Conservation (phyloP, 2,888 invertebrate genomes). For the Hypercompe scribonia region DNA sequence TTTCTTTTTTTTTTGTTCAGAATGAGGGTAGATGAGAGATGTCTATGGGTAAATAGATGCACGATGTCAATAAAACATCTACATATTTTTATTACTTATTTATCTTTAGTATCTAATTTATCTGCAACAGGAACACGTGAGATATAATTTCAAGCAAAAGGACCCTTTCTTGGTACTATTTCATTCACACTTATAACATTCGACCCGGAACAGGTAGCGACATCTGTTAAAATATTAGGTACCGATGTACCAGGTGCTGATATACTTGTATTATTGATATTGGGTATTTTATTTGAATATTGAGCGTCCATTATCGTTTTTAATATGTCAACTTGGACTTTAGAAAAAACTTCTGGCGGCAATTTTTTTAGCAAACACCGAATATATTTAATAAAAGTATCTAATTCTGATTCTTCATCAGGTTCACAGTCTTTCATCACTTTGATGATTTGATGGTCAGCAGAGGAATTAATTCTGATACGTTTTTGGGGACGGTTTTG, state of each 20-base stretch:
- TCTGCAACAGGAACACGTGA: slow-evolving; percentile 13
- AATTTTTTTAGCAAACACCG: slow-evolving; percentile 64
- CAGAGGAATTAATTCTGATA: slow-evolving; percentile 25
- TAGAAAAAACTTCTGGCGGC: slow-evolving; percentile 55
- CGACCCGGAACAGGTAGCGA: slow-evolving; percentile 11
- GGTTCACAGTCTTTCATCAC: not conserved
- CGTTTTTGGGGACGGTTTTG: slow-evolving; percentile 12
- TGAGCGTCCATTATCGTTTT: slow-evolving; percentile 64
- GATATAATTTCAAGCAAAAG: slow-evolving; percentile 33
- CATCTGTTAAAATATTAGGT: slow-evolving; percentile 16
- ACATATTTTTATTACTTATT: not conserved
- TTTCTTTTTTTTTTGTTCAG: too few relatives aligned
- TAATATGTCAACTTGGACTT: slow-evolving; percentile 70
- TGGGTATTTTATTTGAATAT: slow-evolving; percentile 9
- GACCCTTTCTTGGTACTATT: not conserved
- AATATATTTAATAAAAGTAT: slow-evolving; percentile 65
- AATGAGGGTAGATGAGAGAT: too few relatives aligned
- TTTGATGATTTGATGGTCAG: slow-evolving; percentile 15
- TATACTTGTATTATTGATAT: slow-evolving; percentile 4
- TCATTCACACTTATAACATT: slow-evolving; percentile 32
- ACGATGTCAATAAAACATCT: not conserved
- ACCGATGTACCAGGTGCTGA: not conserved
- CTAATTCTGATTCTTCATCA: slow-evolving; percentile 54
- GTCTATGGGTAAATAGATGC: too few relatives aligned
- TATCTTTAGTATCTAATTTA: not conserved